Evolutionary conservation across 2,797 vertebrate genomes (phyloP).

Genomic region (Poeciliopsis turneri): DNA sequence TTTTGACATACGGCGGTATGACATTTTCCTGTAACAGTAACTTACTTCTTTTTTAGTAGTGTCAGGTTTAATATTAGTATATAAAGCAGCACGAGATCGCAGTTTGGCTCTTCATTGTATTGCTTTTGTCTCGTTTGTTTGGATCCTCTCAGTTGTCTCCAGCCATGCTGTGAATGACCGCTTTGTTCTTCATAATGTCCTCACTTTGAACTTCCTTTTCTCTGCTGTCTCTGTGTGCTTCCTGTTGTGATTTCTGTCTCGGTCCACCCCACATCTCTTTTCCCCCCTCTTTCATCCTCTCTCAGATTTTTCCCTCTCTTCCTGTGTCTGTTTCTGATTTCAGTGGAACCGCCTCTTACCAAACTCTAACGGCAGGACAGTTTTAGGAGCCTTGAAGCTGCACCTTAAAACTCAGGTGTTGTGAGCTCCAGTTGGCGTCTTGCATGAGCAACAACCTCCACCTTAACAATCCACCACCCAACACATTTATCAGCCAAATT

Average conservation of each 20-base stretch:
- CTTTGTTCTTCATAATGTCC: constrained; percentile 57
- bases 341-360: constrained; percentile 94
- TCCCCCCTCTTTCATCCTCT: constrained; percentile 35
- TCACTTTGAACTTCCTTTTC: constrained; percentile 56
- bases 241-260: constrained; percentile 53
- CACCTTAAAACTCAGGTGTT: constrained; percentile 88
- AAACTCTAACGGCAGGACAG: constrained; percentile 89
- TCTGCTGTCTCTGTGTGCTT: constrained; percentile 49
- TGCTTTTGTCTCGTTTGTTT: background rate
- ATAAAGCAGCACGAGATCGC: background rate
- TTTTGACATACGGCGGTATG: no score
- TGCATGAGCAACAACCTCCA: constrained; percentile 87
- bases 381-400: constrained; percentile 92
- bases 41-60: background rate
- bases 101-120: background rate
- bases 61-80: background rate
- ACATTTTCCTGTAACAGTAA: no score
- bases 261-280: constrained; percentile 3
- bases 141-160: constrained; percentile 19
- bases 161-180: constrained; percentile 30
- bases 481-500: constrained; percentile 46
- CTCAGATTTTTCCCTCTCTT: constrained; percentile 54
- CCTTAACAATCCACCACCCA: constrained; percentile 20
- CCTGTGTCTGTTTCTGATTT: constrained; percentile 89
- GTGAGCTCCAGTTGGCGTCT: constrained; percentile 86